Percentiles rank a stretch among this genome's conserved stretches.
Evolutionary conservation across 2,797 vertebrate genomes (phyloP).

Genomic region (Poeciliopsis infans): DNA sequence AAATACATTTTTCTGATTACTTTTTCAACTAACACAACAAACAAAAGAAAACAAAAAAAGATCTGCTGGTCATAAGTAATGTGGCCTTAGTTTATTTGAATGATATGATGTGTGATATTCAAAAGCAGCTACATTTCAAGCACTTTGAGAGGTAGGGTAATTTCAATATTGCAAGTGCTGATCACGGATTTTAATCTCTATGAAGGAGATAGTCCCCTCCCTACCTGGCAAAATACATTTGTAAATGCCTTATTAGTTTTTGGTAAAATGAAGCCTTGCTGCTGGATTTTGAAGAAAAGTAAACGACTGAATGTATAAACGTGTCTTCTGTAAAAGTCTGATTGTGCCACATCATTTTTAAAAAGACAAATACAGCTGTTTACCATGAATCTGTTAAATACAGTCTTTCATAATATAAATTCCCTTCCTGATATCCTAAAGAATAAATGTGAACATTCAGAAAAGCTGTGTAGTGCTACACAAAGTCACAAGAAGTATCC

Average conservation of each 20-base stretch:
- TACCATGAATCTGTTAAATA: neutral
- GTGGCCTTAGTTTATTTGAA: conserved; percentile 3
- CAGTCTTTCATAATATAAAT: neutral
- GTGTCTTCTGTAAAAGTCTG: neutral
- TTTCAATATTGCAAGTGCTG: conserved; percentile 28
- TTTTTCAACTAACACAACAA: conserved; percentile 13
- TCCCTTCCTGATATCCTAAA: neutral
- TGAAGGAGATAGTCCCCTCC: conserved; percentile 1
- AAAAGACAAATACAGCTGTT: neutral
- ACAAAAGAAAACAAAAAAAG: neutral
- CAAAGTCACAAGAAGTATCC: too few species aligned
- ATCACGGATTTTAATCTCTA: conserved; percentile 13
- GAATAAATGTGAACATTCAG: neutral
- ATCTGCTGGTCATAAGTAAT: neutral
- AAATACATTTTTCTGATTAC: neutral
- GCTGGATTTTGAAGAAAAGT: neutral
- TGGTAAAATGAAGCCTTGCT: neutral
- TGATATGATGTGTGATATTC: conserved; percentile 12
- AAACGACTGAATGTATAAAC: neutral
- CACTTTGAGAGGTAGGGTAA: neutral
- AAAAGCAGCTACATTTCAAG: conserved; percentile 37
- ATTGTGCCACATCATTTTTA: neutral
- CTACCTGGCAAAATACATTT: neutral
- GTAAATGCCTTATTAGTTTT: neutral
- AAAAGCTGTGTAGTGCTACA: neutral